Evolutionary conservation across 2,113 vertebrate species (phyloP).

Genomic region (Globicephala melas): DNA sequence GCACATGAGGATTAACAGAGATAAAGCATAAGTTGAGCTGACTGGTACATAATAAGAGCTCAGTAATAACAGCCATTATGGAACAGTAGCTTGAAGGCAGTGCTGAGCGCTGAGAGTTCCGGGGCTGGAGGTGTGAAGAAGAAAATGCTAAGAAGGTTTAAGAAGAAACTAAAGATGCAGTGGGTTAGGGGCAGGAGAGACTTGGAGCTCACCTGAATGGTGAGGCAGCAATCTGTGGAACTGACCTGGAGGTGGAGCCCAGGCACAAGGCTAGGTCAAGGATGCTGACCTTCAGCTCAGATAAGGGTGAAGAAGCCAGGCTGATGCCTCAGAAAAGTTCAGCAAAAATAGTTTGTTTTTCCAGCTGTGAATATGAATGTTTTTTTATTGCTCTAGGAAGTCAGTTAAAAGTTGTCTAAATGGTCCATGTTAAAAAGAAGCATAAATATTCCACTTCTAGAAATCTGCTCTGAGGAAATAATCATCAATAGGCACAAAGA

Average conservation of each 20-base stretch:
- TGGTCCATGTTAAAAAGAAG: slow-evolving; percentile 34
- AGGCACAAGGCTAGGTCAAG: background rate
- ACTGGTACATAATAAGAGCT: background rate
- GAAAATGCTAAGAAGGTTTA: background rate
- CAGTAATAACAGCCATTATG: background rate
- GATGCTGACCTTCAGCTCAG: background rate
- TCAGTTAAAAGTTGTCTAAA: slow-evolving; percentile 47
- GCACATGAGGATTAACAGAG: background rate
- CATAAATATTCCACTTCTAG: slow-evolving; percentile 44
- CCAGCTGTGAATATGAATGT: slow-evolving; percentile 3
- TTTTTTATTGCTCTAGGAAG: slow-evolving; percentile 25
- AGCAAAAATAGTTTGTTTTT: background rate
- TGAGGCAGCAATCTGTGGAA: background rate
- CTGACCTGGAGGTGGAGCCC: background rate
- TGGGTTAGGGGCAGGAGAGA: background rate
- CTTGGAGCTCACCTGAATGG: background rate
- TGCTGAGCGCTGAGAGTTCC: background rate
- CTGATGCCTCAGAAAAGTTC: background rate
- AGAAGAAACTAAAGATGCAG: background rate
- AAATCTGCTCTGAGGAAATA: slow-evolving; percentile 47
- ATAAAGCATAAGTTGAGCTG: background rate
- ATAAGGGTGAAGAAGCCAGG: background rate
- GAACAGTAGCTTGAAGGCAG: background rate
- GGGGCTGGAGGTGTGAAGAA: background rate
- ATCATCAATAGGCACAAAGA: slow-evolving; percentile 29